Evolutionary conservation across 2,888 invertebrate genomes (phyloP).

Genomic region (Adela reaumurella): DNA sequence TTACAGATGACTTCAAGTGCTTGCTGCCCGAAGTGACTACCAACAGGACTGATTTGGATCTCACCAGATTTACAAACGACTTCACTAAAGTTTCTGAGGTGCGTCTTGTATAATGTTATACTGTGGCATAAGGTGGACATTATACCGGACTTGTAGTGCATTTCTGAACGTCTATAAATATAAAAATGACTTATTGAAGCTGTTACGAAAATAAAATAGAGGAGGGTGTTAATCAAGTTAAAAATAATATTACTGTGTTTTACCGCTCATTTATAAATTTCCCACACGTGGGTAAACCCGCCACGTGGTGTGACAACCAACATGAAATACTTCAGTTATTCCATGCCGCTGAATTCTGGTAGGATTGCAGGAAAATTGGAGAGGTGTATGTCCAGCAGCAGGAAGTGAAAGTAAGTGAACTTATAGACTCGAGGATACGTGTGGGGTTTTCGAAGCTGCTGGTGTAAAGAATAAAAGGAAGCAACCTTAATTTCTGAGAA

Average conservation of each 20-base stretch:
- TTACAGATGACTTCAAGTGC: slow-evolving; percentile 47
- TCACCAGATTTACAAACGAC: slow-evolving; percentile 39
- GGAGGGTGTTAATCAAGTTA: no score
- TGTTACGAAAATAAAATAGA: no score
- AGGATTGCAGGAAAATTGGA: no score
- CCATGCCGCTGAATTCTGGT: no score
- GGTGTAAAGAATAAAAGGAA: background rate
- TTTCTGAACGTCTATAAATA: no score
- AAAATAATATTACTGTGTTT: background rate
- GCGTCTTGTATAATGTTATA: slow-evolving; percentile 4
- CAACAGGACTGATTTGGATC: slow-evolving; percentile 35
- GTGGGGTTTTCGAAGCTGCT: background rate
- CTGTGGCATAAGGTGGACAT: no score
- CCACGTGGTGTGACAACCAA: no score
- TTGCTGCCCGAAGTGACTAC: slow-evolving; percentile 43
- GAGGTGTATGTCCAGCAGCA: background rate
- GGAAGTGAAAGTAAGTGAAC: background rate
- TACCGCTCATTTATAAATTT: background rate
- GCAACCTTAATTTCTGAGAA: background rate
- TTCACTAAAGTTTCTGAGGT: slow-evolving; percentile 51
- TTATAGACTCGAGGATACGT: background rate
- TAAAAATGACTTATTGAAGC: no score
- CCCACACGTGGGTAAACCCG: no score
- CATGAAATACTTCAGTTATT: no score
- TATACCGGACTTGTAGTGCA: no score